Evolutionary conservation across 2,888 invertebrate genomes (phyloP).

Genomic region (Tinea pellionella): DNA sequence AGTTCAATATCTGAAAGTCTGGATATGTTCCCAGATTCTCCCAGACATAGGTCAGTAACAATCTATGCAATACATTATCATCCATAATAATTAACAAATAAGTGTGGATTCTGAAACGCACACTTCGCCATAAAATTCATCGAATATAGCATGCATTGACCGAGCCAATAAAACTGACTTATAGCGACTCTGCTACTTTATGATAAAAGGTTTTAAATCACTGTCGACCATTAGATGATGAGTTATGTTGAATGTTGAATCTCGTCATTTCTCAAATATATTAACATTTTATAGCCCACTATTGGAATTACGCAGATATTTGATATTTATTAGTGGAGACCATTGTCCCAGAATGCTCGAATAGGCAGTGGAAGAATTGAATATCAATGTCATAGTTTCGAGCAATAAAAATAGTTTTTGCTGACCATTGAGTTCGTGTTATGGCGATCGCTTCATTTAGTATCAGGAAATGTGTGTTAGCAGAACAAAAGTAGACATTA

Average conservation of each 20-base stretch:
- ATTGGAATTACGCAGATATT: conserved; percentile 52
- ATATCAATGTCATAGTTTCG: conserved; percentile 48
- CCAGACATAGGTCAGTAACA: conserved; percentile 76
- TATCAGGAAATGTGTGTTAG: conserved; percentile 54
- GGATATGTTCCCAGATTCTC: conserved; percentile 91
- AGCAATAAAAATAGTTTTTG: conserved; percentile 58
- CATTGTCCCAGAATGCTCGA: conserved; percentile 30
- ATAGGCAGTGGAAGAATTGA: conserved; percentile 32
- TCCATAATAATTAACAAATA: conserved; percentile 26
- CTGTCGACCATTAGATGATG: conserved; percentile 66
- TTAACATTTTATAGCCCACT: conserved; percentile 62
- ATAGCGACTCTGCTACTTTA: conserved; percentile 62
- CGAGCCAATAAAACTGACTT: conserved; percentile 65
- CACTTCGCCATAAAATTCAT: conserved; percentile 48
- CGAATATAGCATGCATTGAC: conserved; percentile 54
- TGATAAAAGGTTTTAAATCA: conserved; percentile 69
- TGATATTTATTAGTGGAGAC: conserved; percentile 47
- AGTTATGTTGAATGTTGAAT: conserved; percentile 59
- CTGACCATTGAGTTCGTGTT: conserved; percentile 58
- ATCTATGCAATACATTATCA: background rate
- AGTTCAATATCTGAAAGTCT: conserved; percentile 91
- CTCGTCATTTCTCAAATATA: conserved; percentile 60
- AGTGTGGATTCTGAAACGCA: conserved; percentile 37
- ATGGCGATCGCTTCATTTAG: conserved; percentile 63
- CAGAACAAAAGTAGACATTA: conserved; percentile 45